These are phyloP conservation scores for Malaclemys terrapin DNA, from an alignment of 2,113 vertebrate genomes.

Conservation along the genomic window DNA sequence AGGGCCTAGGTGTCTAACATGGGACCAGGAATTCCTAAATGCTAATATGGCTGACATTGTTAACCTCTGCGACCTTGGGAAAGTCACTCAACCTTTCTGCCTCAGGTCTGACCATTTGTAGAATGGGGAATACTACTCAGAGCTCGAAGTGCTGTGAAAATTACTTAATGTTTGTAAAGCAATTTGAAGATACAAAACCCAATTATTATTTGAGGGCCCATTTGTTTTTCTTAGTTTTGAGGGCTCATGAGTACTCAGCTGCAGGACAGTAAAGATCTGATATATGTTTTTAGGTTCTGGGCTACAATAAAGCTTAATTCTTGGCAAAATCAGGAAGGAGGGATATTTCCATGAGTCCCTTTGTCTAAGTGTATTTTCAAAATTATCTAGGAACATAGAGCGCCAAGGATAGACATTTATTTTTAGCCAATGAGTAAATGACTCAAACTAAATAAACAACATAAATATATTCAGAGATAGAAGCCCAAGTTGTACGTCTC, in stretches of 20 bases:
- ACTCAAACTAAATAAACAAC: not conserved
- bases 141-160: not conserved
- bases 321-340: not conserved
- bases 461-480: not conserved
- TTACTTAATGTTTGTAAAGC: not conserved
- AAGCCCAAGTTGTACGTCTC: not conserved
- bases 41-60: not conserved
- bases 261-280: not conserved
- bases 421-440: not conserved
- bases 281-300: not conserved
- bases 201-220: not conserved
- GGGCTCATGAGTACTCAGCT: not conserved
- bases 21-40: not conserved
- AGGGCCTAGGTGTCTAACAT: not conserved
- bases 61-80: not conserved
- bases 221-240: not conserved
- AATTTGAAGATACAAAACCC: not conserved
- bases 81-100: not conserved
- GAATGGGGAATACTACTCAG: not conserved
- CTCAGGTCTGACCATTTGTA: not conserved
- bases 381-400: not conserved
- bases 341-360: not conserved
- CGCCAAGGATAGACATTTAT: not conserved
- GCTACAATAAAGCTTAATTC: not conserved
- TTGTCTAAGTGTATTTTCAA: not conserved